Base-by-base conservation (phyloP, 2,888 invertebrate genomes). In the Nomada hirtipes region DNA sequence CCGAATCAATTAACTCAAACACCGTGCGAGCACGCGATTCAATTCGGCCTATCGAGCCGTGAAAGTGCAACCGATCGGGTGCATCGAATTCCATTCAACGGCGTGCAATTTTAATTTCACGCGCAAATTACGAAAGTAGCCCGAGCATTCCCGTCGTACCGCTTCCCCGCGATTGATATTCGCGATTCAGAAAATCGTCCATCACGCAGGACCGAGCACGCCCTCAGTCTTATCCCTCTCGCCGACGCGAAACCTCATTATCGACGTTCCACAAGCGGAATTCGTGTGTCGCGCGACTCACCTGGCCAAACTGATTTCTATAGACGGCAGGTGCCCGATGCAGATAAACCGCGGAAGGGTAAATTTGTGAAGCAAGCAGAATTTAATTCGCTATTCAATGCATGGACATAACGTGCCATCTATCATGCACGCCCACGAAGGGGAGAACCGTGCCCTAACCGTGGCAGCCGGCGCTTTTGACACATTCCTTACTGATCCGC, bases 401-500 rank as follows among this genome's bases (percentile, higher is more conserved):
- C 64, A 61, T 23, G 65, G n/a, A 15, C 42, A 20, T 47, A 71
- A 60, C 47, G 71, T 29, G 57, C 52, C 55, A 78, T 72, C 78
- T 70, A 79, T 74, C 79, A 65, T 61, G 18, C 18, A 59, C 61
- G 57, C 29, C 47, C 53, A n/a, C 65, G 50, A 47, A 55, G 57
- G 18, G 55, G 55, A 55, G 65, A 44, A 55, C 23, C 61, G 26
- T 55, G 60, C 74, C 50, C 47, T 68, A 69, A 36, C 20, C 36
- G 63, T 57, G 15, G 4, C 29, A 13, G 60, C 29, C 29, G 7
- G 59, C 23, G 79, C 69, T 77, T 78, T 79, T 79, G 74, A 74
- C 71, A 67, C 70, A 75, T 79, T 79, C 70, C 79, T 79, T 71
- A 61, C 50, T 36, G 67, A 82, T 71, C 67, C 57, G 23, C 29